Conservation (phyloP, 1,140 invertebrate genomes). For the Oppia nitens region DNA sequence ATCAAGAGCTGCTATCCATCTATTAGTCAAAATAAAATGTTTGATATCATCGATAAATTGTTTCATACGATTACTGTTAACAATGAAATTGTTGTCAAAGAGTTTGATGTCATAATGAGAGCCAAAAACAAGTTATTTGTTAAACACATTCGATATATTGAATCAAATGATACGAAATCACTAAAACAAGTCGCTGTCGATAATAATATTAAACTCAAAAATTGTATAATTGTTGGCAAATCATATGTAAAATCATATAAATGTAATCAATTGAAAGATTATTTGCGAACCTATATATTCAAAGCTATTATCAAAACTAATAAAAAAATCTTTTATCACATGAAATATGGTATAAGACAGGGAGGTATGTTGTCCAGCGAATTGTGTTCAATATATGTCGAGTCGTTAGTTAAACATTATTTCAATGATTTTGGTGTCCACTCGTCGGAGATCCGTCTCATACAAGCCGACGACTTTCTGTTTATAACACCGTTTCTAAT, state of each 20-base stretch:
- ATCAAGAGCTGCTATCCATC: background rate
- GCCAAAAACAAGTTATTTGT: background rate
- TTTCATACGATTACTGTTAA: background rate
- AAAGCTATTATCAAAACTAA: background rate
- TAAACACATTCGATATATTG: background rate
- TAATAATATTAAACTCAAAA: background rate
- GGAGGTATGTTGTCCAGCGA: background rate
- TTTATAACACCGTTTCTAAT: background rate
- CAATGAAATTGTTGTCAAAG: background rate
- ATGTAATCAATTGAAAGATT: background rate
- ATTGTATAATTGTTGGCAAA: background rate
- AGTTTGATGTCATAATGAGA: background rate
- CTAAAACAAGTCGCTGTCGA: background rate
- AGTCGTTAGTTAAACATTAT: background rate
- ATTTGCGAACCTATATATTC: background rate
- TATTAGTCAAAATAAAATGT: background rate
- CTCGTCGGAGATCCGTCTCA: background rate
- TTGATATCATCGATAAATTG: background rate
- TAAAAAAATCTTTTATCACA: background rate
- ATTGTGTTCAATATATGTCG: background rate
- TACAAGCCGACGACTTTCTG: background rate
- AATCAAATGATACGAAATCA: background rate
- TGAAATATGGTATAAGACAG: background rate
- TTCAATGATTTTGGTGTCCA: background rate
- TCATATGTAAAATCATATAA: background rate